These are phyloP conservation scores for Apodemia duryi DNA, from an alignment of 2,888 invertebrate genomes.

Conservation along the genomic window DNA sequence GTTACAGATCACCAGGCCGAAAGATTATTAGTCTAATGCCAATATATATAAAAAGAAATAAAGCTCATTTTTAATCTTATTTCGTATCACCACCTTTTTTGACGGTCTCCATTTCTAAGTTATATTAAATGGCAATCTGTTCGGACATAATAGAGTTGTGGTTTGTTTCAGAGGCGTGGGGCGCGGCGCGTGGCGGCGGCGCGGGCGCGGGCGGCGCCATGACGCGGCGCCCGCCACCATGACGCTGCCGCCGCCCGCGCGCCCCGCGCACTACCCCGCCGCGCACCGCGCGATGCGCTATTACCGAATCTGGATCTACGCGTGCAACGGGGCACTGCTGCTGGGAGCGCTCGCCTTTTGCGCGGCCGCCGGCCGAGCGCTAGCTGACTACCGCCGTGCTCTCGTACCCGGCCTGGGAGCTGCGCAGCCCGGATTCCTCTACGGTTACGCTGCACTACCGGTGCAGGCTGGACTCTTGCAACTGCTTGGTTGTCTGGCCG, in stretches of 20 bases:
- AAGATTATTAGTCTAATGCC: no score
- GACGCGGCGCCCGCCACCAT: conserved; percentile 78
- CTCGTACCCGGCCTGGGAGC: conserved; percentile 86
- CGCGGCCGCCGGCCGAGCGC: conserved; percentile 85
- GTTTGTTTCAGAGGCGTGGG: conserved; percentile 70
- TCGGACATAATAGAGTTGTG: conserved; percentile 14
- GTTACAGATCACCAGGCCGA: no score
- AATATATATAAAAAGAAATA: no score
- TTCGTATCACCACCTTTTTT: no score
- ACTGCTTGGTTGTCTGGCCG: conserved; percentile 89
- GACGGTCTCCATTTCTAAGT: no score
- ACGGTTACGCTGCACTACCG: conserved; percentile 89
- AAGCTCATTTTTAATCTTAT: no score
- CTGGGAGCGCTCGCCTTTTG: conserved; percentile 90
- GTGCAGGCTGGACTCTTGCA: conserved; percentile 85
- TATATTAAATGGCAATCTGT: not conserved
- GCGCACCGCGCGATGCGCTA: conserved; percentile 85
- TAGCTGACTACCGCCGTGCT: conserved; percentile 84
- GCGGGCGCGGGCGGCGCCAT: conserved; percentile 78
- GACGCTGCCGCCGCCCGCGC: conserved; percentile 80
- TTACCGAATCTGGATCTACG: conserved; percentile 95
- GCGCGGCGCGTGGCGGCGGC: conserved; percentile 78
- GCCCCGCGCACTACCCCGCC: conserved; percentile 72
- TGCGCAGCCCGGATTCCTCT: conserved; percentile 89
- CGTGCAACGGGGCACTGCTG: conserved; percentile 92